Base-by-base conservation (phyloP, 2,888 invertebrate species). In the Tipula helvola region DNA sequence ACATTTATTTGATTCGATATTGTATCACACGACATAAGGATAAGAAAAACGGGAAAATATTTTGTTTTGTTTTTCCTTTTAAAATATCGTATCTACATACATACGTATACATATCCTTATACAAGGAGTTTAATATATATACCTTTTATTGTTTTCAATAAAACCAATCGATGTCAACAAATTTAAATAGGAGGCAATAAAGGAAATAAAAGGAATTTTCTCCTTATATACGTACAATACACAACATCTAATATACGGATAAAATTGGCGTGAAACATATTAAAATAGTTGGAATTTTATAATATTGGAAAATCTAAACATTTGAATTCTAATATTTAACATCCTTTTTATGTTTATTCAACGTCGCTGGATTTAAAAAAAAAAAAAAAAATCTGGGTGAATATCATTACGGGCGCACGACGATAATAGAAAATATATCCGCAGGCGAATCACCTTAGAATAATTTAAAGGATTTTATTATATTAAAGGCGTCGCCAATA, bases 121-220 rank as follows among this genome's bases (percentile, higher is more conserved):
- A 84, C 39, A 71, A 71, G 71, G 52, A 71, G 28, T 28, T 28
- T 71, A 71, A 28, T 28, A 71, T 71, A 71, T 71, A 71, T 84
- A 84, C 84, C 84, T 84, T 84, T 84, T 84, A 84, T 84, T 84
- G 39, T 84, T 39, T 84, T 84, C 84, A 84, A 84, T 84, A 84
- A 84, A 84, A 84, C 84, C 84, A 84, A 84, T 84, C 84, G 84
- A 84, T 84, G 84, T 84, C 84, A 84, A 84, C 84, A 84, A 84
- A 84, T 84, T 84, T 84, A 84, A 84, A 84, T 84, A 84, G 84
- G 41, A 84, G 84, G 84, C 84, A 84, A 84, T 84, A 84, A 84
- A 84, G 84, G 84, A 84, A 84, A 41, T 41, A 41, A 84, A 39
- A 84, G 84, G 84, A 84, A 84, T 84, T 36, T 84, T 36, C 41